These are phyloP conservation scores for Brevimyrus niger DNA, from an alignment of 2,113 vertebrate species.

Conservation along the genomic window DNA sequence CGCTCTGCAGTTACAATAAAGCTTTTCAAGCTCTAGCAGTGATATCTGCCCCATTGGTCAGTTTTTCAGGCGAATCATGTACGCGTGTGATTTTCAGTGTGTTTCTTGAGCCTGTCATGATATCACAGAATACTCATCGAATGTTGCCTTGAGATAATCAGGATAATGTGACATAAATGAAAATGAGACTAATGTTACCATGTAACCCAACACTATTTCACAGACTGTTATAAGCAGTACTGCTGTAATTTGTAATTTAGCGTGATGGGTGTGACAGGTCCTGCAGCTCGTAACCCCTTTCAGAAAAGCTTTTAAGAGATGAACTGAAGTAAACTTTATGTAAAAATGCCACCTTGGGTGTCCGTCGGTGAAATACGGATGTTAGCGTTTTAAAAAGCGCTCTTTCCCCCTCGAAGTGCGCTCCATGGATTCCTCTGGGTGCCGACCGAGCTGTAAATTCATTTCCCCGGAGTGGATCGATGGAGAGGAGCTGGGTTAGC, in stretches of 20 bases:
- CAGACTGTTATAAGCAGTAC: not conserved
- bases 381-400: not conserved
- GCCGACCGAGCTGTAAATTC: not conserved
- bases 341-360: not conserved
- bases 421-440: not conserved
- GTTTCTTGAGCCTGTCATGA: not conserved
- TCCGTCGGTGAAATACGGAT: conserved; percentile 1
- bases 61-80: not conserved
- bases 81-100: not conserved
- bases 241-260: not conserved
- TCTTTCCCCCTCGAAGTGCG: not conserved
- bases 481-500: conserved; percentile 33
- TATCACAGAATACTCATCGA: not conserved
- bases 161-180: not conserved
- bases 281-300: not conserved
- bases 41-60: not conserved
- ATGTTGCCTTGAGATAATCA: not conserved
- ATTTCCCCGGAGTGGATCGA: conserved; percentile 6
- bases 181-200: not conserved
- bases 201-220: not conserved
- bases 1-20: not conserved
- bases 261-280: not conserved
- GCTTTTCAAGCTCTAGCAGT: not conserved
- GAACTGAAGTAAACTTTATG: not conserved
- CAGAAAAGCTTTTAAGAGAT: conserved; percentile 9